Evolutionary conservation across 2,888 invertebrate genomes (phyloP).

Genomic region (Cheilosia urbana): DNA sequence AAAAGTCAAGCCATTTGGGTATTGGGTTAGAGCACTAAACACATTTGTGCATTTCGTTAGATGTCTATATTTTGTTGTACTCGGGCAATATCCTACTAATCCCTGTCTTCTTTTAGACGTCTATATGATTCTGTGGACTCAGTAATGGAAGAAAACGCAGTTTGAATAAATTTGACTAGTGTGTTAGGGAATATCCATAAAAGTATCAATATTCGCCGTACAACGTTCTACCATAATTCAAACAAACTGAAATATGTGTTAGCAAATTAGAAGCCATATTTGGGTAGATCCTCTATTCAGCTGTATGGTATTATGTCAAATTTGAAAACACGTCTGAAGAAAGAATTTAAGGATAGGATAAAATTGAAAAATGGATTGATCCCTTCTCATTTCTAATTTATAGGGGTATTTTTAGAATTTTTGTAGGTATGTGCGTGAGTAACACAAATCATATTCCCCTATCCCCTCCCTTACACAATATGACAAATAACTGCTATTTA

Average conservation of each 20-base stretch:
- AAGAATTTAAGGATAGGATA: constrained; percentile 29
- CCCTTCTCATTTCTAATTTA: constrained; percentile 31
- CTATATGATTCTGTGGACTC: too few species aligned
- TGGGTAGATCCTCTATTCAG: not conserved
- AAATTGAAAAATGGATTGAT: constrained; percentile 29
- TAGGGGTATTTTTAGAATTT: constrained; percentile 29
- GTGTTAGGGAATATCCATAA: too few species aligned
- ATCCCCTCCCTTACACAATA: too few species aligned
- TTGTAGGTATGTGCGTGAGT: not conserved
- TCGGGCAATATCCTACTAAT: too few species aligned
- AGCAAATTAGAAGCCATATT: constrained; percentile 1
- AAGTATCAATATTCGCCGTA: constrained; percentile 5
- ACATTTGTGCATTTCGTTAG: too few species aligned
- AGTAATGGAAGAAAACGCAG: too few species aligned
- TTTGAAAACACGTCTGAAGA: constrained; percentile 19
- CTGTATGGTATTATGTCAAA: not conserved
- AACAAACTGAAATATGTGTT: not conserved
- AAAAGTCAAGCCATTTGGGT: too few species aligned
- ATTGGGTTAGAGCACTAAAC: too few species aligned
- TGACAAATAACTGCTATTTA: constrained; percentile 11
- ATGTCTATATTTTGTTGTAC: too few species aligned
- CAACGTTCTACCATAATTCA: not conserved
- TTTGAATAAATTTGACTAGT: too few species aligned
- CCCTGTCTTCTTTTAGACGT: too few species aligned
- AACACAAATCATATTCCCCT: constrained; percentile 5